Evolutionary conservation across 2,113 vertebrate species (phyloP).

Genomic region (Corynorhinus townsendii): DNA sequence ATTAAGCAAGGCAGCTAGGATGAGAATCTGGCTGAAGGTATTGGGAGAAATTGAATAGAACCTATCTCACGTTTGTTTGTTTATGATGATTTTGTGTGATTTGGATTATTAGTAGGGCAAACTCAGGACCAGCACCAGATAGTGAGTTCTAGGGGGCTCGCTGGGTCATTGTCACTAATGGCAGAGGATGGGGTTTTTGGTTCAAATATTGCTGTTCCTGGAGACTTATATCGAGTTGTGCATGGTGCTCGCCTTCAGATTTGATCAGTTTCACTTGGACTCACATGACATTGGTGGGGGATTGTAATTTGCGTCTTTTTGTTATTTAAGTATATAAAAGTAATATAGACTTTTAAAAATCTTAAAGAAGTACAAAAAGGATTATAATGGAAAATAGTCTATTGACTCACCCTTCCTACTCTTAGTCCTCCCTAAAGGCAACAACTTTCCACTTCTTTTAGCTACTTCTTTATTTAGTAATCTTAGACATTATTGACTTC

Average conservation of each 20-base stretch:
- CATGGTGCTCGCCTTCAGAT: background rate
- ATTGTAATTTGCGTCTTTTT: background rate
- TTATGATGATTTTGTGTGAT: conserved; percentile 35
- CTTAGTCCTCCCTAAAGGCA: background rate
- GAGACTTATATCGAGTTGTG: background rate
- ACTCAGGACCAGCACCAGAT: conserved; percentile 21
- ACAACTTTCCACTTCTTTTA: background rate
- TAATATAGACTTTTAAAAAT: background rate
- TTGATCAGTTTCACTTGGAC: background rate
- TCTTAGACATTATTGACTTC: background rate
- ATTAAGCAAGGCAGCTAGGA: background rate
- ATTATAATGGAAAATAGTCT: conserved; percentile 9
- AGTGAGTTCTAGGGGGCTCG: background rate
- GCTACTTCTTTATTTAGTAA: background rate
- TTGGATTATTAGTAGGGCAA: background rate
- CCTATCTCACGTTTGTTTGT: background rate
- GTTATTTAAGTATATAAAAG: background rate
- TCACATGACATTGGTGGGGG: background rate
- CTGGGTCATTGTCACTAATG: background rate
- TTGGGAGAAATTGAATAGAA: background rate
- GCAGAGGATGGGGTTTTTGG: background rate
- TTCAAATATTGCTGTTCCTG: background rate
- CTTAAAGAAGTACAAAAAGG: background rate
- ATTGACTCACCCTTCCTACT: background rate
- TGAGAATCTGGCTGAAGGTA: conserved; percentile 15